Evolutionary conservation across 2,888 invertebrate genomes (phyloP).

Genomic region (Blomia tropicalis): DNA sequence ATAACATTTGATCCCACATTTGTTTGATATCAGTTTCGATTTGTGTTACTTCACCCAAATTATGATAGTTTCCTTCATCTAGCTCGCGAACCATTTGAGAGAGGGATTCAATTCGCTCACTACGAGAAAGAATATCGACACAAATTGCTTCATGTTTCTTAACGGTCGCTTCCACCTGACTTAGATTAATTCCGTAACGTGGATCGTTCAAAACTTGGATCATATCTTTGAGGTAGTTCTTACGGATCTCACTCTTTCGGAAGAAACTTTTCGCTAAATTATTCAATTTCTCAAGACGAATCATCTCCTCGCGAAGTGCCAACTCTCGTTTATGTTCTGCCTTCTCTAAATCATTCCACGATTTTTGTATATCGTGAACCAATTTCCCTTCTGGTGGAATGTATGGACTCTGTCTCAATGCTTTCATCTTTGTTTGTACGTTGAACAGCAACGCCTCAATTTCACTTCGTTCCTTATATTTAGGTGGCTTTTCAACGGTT

Average conservation of each 20-base stretch:
- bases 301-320: conserved; percentile 70
- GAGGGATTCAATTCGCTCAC: conserved; percentile 82
- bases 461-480: conserved; percentile 92
- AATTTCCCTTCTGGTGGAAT: conserved; percentile 71
- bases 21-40: conserved; percentile 59
- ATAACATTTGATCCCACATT: conserved; percentile 71
- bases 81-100: conserved; percentile 84
- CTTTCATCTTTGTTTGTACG: conserved; percentile 86
- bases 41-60: conserved; percentile 55
- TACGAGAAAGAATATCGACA: conserved; percentile 81
- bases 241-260: conserved; percentile 79
- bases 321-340: conserved; percentile 88
- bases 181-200: conserved; percentile 69
- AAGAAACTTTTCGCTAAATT: conserved; percentile 90
- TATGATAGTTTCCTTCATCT: conserved; percentile 76
- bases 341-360: conserved; percentile 79
- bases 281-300: conserved; percentile 79
- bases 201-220: conserved; percentile 82
- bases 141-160: conserved; percentile 97
- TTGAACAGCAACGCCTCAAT: conserved; percentile 90
- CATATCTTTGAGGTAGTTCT: conserved; percentile 93
- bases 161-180: conserved; percentile 87
- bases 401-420: conserved; percentile 73
- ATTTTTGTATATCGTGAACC: conserved; percentile 83
- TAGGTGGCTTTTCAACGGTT: conserved; percentile 92